These are phyloP conservation scores for Lytechinus pictus DNA, from an alignment of 35 echinoderm and acorn worm species.

Conservation along the genomic window DNA sequence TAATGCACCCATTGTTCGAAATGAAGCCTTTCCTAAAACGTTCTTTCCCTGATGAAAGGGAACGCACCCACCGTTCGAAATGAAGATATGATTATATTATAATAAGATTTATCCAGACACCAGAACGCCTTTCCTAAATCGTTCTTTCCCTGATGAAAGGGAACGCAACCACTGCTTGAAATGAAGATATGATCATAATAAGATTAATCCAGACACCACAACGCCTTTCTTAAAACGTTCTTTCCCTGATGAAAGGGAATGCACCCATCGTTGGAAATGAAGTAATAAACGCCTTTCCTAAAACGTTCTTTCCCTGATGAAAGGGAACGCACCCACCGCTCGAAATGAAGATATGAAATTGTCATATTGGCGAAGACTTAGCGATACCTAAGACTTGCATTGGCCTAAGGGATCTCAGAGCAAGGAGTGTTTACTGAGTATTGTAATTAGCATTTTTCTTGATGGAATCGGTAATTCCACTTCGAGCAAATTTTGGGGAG, in stretches of 20 bases:
- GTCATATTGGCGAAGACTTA: background rate
- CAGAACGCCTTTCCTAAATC: background rate
- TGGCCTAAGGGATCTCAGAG: background rate
- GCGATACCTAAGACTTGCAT: background rate
- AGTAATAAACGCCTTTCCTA: background rate
- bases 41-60: background rate
- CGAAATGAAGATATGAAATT: background rate
- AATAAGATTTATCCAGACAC: background rate
- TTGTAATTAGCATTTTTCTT: constrained; percentile 2
- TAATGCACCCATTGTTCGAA: background rate
- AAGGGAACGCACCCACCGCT: background rate
- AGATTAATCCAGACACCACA: background rate
- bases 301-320: background rate
- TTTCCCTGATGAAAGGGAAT: background rate
- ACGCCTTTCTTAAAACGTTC: background rate
- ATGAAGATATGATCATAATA: background rate
- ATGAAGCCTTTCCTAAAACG: background rate
- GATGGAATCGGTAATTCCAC: background rate
- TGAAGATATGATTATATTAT: background rate
- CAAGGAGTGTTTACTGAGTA: background rate
- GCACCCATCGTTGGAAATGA: too few species aligned
- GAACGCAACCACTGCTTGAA: background rate
- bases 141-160: background rate
- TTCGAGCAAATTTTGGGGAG: background rate
- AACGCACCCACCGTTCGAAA: background rate